Conservation (phyloP, 2,888 invertebrate species). For the Adela reaumurella region DNA sequence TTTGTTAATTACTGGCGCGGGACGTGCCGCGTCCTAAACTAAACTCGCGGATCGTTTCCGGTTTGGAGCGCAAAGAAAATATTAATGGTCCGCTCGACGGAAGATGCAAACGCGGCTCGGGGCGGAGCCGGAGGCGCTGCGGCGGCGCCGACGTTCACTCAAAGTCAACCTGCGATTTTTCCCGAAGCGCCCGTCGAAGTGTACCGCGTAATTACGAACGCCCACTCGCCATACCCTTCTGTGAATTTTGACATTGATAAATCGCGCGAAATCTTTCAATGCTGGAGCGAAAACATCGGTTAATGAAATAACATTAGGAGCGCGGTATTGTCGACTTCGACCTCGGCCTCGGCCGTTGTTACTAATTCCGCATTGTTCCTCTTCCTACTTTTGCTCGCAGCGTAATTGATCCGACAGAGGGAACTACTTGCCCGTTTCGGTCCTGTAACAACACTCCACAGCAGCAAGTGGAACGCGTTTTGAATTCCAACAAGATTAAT, state of each 20-base stretch:
- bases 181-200: background rate
- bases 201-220: background rate
- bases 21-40: too few relatives aligned
- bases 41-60: too few relatives aligned
- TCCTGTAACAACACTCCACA: too few relatives aligned
- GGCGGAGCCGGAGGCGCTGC: too few relatives aligned
- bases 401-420: too few relatives aligned
- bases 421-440: too few relatives aligned
- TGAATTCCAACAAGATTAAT: too few relatives aligned
- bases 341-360: background rate
- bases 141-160: background rate
- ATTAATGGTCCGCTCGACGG: too few relatives aligned
- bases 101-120: too few relatives aligned
- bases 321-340: background rate
- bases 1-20: background rate
- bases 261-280: background rate
- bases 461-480: too few relatives aligned
- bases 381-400: too few relatives aligned
- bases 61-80: too few relatives aligned
- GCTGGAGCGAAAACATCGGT: constrained; percentile 12
- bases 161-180: background rate
- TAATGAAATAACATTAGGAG: constrained; percentile 14
- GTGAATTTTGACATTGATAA: background rate
- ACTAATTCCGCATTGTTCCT: background rate
- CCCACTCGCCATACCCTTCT: background rate